Evolutionary conservation across 1,140 invertebrate species (phyloP).

Genomic region (Planococcus citri): DNA sequence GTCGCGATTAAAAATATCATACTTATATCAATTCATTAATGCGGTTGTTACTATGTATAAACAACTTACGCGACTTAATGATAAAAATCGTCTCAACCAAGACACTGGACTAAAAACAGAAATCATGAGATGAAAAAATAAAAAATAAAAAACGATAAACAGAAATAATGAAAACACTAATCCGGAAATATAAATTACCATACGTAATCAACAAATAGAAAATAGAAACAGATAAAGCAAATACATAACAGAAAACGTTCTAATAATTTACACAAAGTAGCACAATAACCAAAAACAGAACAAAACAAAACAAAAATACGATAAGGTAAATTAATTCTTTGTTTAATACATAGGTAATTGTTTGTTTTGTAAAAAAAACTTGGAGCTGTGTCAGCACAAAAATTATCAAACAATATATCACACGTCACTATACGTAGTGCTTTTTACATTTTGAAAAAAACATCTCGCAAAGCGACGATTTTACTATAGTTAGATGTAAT

Average conservation of each 20-base stretch:
- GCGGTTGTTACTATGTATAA: background rate
- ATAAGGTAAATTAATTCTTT: background rate
- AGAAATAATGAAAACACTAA: background rate
- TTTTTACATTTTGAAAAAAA: background rate
- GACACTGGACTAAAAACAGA: background rate
- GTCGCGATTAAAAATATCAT: background rate
- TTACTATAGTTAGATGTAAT: background rate
- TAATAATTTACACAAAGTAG: background rate
- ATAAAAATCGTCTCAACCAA: background rate
- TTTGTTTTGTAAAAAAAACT: background rate
- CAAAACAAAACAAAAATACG: too few relatives aligned
- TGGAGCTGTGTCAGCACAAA: background rate
- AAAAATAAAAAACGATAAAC: background rate
- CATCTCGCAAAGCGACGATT: background rate
- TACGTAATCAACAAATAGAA: background rate
- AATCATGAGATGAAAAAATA: background rate
- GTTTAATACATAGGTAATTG: background rate
- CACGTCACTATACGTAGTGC: background rate
- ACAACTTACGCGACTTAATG: background rate
- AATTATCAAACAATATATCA: slow-evolving; percentile 2
- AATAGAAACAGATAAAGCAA: background rate
- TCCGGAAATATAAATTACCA: background rate
- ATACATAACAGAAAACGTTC: background rate
- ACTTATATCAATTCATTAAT: background rate
- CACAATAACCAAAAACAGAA: slow-evolving; percentile 1